Percentiles rank a stretch among this genome's conserved stretches.
Evolutionary conservation across 2,797 vertebrate genomes (phyloP).

Genomic region (Artibeus jamaicensis): DNA sequence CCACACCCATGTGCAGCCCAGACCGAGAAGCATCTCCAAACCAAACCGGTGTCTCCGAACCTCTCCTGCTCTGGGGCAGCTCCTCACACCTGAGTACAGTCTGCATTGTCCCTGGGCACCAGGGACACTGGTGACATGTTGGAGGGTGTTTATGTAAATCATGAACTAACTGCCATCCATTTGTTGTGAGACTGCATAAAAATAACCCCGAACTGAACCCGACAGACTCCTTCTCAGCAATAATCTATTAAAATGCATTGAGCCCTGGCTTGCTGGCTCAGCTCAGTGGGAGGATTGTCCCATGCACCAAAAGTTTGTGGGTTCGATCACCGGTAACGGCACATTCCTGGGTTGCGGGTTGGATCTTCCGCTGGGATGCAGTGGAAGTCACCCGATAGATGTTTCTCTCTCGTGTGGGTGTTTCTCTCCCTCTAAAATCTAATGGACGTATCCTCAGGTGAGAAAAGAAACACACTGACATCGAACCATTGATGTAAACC

Average conservation of each 20-base stretch:
- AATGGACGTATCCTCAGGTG: no score
- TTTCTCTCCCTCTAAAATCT: no score
- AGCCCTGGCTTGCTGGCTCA: not conserved
- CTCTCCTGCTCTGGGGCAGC: accelerated
- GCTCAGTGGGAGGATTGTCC: no score
- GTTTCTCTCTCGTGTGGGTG: no score
- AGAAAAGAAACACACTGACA: no score
- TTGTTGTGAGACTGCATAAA: not conserved
- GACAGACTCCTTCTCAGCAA: not conserved
- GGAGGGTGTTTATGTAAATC: not conserved
- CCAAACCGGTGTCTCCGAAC: not conserved
- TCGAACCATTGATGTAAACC: not conserved
- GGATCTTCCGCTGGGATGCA: no score
- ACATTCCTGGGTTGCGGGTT: no score
- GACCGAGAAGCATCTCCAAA: accelerated
- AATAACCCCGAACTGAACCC: not conserved
- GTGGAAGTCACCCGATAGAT: no score
- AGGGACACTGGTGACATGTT: not conserved
- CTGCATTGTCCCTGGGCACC: not conserved
- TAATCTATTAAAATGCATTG: not conserved
- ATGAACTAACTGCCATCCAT: not conserved
- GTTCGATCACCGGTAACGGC: no score
- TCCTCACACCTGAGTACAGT: not conserved
- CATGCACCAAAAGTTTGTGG: no score
- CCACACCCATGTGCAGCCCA: not conserved